Evolutionary conservation across 1,140 invertebrate genomes (phyloP), one percentile per base, ranked within the genome.

Genomic region (Hyphantria cunea): DNA sequence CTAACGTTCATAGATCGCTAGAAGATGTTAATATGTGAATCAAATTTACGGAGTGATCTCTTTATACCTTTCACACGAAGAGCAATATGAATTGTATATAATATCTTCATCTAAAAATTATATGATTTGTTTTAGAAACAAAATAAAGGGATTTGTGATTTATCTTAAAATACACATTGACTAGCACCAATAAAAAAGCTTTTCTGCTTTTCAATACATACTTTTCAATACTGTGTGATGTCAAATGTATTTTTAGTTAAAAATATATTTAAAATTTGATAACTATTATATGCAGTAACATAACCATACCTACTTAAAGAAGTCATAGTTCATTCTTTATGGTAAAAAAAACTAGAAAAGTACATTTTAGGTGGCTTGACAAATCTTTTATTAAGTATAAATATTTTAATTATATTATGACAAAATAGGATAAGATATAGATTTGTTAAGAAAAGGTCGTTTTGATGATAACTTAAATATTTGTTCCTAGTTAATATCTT

Each of bases 401-500:
- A 61, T 47, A 48, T 42, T 49, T 63, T 45, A 49, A 64, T 45
- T 62, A 41, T 37, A 50, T 50, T 25, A 47, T 47, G 17, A 25
- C n/a, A 17, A 52, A 11, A 25, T 34, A 55, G 14, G 13, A 37
- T 39, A 56, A 64, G 53, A 8, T 53, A 42, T 64, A 56, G 54
- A 53, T 65, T 59, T 65, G 49, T 48, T 65, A 53, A 65, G 52
- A 45, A 31, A 44, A 51, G 45, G 51, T 64, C 55, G 56, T 68
- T 59, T 55, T 54, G 15, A 63, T 56, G 60, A 52, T 72, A 48
- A 70, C 44, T 62, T 68, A 63, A 68, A 66, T 68, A 68, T 67
- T 70, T 66, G 75, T 77, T 77, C 75, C 75, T 77, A 77, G 69
- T 69, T 72, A 55, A 67, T 61, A 68, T 69, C 62, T 70, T 63